Base-by-base conservation (phyloP, 2,113 vertebrate species). In the Cygnus buccinator region DNA sequence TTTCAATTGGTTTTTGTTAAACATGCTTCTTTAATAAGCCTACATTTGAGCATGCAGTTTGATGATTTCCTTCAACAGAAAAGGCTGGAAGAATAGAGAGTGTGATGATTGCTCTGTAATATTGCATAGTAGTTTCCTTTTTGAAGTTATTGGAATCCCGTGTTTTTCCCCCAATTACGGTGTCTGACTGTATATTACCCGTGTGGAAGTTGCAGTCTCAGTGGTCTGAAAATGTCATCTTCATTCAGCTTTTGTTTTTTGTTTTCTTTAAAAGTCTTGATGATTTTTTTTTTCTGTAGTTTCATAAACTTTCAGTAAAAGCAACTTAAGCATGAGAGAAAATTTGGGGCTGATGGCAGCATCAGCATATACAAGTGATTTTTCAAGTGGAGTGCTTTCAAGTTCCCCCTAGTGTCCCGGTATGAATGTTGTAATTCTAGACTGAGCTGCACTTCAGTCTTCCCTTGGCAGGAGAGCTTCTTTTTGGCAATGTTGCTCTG, bases 141-240 rank as follows among this genome's bases (percentile, higher is more conserved):
- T 43, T 61, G 39, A 70, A 11, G 6, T 28, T 77, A 10, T 57
- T 22, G 29, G 46, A 71, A 81, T 54, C 39, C 26, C 10, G 4
- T 65, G 10, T 0, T 61, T 88, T 48, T 74, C 43, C 9, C 28
- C n/a, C 23, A 29, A 0, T 74, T 78, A 25, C 3, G 2, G 13
- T 13, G 19, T 16, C 14, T 33, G 11, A 48, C 9, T 81, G 39
- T 68, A 31, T 23, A 43, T 73, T 80, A 73, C 21, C 77, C 6
- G 29, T 71, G 6, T 59, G 76, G 35, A 63, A 63, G 21, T 66
- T 66, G 25, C 0, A 1, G 55, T 4, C 13, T 77, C 33, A 43
- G 9, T 80, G 63, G 25, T 89, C 39, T 78, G 12, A 71, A 89
- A 68, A 43, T 28, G 11, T 62, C 46, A 33, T 61, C 33, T 43